These are phyloP conservation scores for Drosophila macrospina DNA, from an alignment of 2,888 invertebrate species.

Conservation along the genomic window DNA sequence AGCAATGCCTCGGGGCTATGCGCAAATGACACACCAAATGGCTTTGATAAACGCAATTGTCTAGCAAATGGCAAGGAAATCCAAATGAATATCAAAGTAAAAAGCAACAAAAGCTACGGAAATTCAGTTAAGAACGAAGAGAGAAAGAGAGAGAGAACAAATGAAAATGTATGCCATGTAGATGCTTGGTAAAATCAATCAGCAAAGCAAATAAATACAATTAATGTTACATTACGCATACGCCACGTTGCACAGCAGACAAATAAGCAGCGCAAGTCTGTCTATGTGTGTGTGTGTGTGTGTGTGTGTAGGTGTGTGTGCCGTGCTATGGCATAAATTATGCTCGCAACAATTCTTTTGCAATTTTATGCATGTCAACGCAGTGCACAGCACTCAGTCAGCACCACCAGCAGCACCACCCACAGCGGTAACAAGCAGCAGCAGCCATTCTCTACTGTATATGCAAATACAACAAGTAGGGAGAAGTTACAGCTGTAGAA, in stretches of 20 bases:
- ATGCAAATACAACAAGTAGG: conserved; percentile 43
- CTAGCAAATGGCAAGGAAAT: conserved; percentile 36
- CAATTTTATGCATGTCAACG: conserved; percentile 73
- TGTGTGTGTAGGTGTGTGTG: too few species aligned
- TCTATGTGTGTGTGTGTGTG: too few species aligned
- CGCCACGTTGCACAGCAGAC: conserved; percentile 50
- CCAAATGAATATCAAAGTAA: conserved; percentile 1
- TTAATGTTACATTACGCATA: conserved; percentile 75
- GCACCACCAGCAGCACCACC: neutral
- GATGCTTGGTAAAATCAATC: conserved; percentile 65
- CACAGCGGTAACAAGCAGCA: neutral
- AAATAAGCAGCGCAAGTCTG: neutral
- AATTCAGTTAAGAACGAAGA: neutral
- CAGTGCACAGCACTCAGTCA: conserved; percentile 24
- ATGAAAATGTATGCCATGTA: conserved; percentile 22
- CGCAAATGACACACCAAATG: conserved; percentile 61
- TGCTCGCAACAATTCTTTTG: conserved; percentile 58
- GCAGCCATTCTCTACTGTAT: conserved; percentile 42
- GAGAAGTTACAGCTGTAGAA: neutral
- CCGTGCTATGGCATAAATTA: conserved; percentile 61
- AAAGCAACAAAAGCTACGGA: neutral
- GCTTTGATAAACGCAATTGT: conserved; percentile 77
- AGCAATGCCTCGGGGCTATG: conserved; percentile 22
- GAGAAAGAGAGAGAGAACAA: neutral
- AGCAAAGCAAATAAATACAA: conserved; percentile 76